Conservation (phyloP, 2,888 invertebrate genomes). For the Metellina segmentata region DNA sequence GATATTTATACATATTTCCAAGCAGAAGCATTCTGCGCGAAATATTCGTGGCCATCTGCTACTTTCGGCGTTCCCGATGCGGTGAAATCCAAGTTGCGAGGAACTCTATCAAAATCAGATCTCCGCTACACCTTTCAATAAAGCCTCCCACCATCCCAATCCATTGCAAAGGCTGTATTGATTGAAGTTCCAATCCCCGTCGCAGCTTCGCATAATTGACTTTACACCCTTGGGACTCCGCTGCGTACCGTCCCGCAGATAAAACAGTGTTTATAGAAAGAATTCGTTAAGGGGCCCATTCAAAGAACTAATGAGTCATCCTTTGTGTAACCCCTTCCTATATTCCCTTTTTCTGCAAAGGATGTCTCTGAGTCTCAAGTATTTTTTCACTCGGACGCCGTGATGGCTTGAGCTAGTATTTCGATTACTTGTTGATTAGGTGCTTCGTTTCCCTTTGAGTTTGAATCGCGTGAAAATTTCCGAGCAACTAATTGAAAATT, state of each 20-base stretch:
- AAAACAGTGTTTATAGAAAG: slow-evolving; percentile 57
- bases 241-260: slow-evolving; percentile 20
- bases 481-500: neutral
- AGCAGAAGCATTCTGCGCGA: neutral
- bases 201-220: slow-evolving; percentile 62
- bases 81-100: slow-evolving; percentile 2
- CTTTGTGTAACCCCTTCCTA: slow-evolving; percentile 50
- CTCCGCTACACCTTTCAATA: slow-evolving; percentile 34
- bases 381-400: neutral
- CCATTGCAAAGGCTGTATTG: slow-evolving; percentile 13
- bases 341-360: neutral
- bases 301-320: slow-evolving; percentile 66
- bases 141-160: neutral
- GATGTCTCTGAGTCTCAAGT: neutral
- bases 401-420: neutral
- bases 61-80: neutral
- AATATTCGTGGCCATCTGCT: neutral
- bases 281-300: slow-evolving; percentile 68
- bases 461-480: neutral
- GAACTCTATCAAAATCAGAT: slow-evolving; percentile 65
- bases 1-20: too few relatives aligned
- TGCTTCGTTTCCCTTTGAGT: neutral
- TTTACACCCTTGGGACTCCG: slow-evolving; percentile 55
- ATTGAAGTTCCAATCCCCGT: slow-evolving; percentile 60
- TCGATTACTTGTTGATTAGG: slow-evolving; percentile 28